Evolutionary conservation across 2,888 invertebrate genomes (phyloP).

Genomic region (Trachelus stipa): DNA sequence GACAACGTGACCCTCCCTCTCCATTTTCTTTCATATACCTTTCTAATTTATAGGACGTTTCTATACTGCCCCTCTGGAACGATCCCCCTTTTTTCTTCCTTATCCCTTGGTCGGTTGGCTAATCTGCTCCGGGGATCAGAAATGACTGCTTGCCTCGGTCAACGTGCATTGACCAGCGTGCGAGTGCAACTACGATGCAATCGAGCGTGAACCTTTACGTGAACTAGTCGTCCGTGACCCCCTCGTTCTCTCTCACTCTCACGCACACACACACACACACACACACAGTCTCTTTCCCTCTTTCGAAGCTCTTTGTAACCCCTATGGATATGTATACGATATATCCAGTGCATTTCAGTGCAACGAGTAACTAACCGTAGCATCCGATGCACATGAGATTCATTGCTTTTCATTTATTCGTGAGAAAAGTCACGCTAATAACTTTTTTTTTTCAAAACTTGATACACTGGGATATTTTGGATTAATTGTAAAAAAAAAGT

Average conservation of each 20-base stretch:
- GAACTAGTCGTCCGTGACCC: constrained; percentile 60
- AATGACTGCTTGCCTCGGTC: constrained; percentile 48
- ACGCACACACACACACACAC: too few species aligned
- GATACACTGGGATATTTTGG: too few species aligned
- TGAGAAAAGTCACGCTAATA: too few species aligned
- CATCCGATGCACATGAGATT: not conserved
- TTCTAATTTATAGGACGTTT: too few species aligned
- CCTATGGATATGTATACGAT: not conserved
- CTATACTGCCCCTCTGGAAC: constrained; percentile 3
- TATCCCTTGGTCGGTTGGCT: constrained; percentile 28
- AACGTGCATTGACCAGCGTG: constrained; percentile 46
- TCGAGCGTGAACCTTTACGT: constrained; percentile 60
- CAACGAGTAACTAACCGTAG: not conserved
- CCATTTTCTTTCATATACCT: not conserved
- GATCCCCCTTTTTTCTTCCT: constrained; percentile 4
- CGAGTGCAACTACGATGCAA: constrained; percentile 34
- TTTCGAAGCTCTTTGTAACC: too few species aligned
- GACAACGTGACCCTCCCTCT: constrained; percentile 32
- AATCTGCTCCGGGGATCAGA: constrained; percentile 51
- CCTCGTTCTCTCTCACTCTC: constrained; percentile 10
- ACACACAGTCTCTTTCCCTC: not conserved
- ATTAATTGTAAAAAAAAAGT: too few species aligned
- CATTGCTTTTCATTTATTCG: not conserved
- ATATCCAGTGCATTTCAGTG: not conserved
- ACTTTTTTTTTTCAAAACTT: too few species aligned